Evolutionary conservation across 2,888 invertebrate species (phyloP).

Genomic region (Leptinotarsa haldemani): DNA sequence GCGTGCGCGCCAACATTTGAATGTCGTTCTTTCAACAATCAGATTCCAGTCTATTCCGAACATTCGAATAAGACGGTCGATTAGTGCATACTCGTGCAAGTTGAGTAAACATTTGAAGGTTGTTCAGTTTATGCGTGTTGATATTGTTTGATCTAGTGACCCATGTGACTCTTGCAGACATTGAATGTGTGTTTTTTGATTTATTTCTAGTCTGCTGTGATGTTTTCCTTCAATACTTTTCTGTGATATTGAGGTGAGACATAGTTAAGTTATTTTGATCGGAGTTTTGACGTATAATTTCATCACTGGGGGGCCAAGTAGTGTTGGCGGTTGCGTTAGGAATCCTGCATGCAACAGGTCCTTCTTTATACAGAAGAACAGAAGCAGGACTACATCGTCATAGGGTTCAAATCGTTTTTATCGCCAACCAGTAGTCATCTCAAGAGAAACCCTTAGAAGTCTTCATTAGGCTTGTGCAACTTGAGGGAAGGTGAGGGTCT

Average conservation of each 20-base stretch:
- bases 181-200: not conserved
- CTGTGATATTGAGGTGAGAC: constrained; percentile 14
- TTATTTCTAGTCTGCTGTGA: constrained; percentile 3
- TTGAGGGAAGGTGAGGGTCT: too few relatives aligned
- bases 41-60: constrained; percentile 5
- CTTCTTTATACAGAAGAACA: not conserved
- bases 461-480: too few relatives aligned
- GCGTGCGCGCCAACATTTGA: constrained; percentile 18
- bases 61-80: constrained; percentile 2
- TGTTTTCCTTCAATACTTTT: constrained; percentile 3
- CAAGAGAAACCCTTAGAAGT: too few relatives aligned
- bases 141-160: not conserved
- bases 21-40: constrained; percentile 17
- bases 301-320: not conserved
- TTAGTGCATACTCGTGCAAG: not conserved
- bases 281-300: not conserved
- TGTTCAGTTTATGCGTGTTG: not conserved
- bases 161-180: not conserved
- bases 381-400: too few relatives aligned
- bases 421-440: too few relatives aligned
- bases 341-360: constrained; percentile 6
- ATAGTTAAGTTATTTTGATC: not conserved
- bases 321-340: not conserved
- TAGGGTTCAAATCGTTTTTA: too few relatives aligned
- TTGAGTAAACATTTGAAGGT: constrained; percentile 10